A percentile compares a stretch with the other conserved stretches of the same genome.
Conservation (phyloP, 1,140 invertebrate genomes). For the Drosophila chauvacae region DNA sequence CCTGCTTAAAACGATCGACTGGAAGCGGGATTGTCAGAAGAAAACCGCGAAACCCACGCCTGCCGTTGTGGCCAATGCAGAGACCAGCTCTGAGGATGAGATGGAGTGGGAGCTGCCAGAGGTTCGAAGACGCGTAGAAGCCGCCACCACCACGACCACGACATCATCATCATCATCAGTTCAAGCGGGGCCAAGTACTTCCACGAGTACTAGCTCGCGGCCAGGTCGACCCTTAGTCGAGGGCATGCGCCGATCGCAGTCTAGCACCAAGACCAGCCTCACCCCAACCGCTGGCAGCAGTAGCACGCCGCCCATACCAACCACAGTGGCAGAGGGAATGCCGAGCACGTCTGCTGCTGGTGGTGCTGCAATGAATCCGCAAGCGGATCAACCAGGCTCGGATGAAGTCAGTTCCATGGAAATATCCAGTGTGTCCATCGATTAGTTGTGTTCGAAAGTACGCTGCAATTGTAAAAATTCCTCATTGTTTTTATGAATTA, state of each 20-base stretch:
- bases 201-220: slow-evolving; percentile 17
- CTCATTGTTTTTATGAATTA: slow-evolving; percentile 35
- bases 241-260: slow-evolving; percentile 48
- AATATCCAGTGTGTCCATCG: slow-evolving; percentile 76
- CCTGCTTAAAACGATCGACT: slow-evolving; percentile 92
- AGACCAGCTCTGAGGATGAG: slow-evolving; percentile 79
- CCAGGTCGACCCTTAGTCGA: slow-evolving; percentile 29
- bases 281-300: slow-evolving; percentile 20
- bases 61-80: slow-evolving; percentile 50
- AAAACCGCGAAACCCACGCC: slow-evolving; percentile 49
- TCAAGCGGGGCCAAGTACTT: slow-evolving; percentile 12
- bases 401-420: slow-evolving; percentile 76
- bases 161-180: not conserved
- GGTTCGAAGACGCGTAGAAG: slow-evolving; percentile 43
- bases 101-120: slow-evolving; percentile 79
- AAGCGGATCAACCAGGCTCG: slow-evolving; percentile 46
- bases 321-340: slow-evolving; percentile 13
- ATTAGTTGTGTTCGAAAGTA: slow-evolving; percentile 28
- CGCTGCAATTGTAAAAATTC: slow-evolving; percentile 29
- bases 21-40: slow-evolving; percentile 85
- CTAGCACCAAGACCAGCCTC: slow-evolving; percentile 17
- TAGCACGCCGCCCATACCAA: slow-evolving; percentile 20
- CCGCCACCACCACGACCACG: slow-evolving; percentile 18
- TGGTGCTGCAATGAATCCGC: slow-evolving; percentile 10
- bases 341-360: slow-evolving; percentile 9